A percentile compares a stretch with the other conserved stretches of the same genome.
phyloP scores from a whole-genome alignment of 2,113 vertebrate species.

The Ictalurus furcatus region DNA sequence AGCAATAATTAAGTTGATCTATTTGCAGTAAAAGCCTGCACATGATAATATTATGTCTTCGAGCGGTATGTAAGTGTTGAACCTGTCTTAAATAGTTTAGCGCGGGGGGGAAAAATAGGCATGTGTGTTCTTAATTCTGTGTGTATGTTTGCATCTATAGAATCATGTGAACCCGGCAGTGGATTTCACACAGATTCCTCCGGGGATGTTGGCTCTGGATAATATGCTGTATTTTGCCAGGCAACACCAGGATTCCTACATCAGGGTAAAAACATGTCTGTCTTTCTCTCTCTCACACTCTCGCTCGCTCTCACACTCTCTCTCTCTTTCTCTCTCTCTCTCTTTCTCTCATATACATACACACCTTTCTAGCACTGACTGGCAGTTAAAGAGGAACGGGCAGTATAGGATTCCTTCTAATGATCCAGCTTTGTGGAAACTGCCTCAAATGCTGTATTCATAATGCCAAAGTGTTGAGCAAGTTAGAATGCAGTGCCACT shows the following conservation, averaged over 20 bases:
- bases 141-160: slow-evolving; percentile 67
- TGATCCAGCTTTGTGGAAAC: not conserved
- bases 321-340: not conserved
- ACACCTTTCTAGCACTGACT: not conserved
- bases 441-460: not conserved
- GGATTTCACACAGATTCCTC: slow-evolving; percentile 98
- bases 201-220: slow-evolving; percentile 96
- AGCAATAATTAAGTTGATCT: not conserved
- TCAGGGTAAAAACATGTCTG: slow-evolving; percentile 80
- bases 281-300: not conserved
- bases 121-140: not conserved
- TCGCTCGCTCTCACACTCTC: not conserved
- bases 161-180: slow-evolving; percentile 98
- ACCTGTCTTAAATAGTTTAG: not conserved
- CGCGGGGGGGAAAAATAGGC: not conserved
- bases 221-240: slow-evolving; percentile 98
- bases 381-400: not conserved
- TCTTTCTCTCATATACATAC: not conserved
- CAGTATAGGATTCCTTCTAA: not conserved
- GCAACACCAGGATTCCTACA: slow-evolving; percentile 93
- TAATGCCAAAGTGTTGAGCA: not conserved
- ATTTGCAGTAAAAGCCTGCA: not conserved
- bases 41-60: not conserved
- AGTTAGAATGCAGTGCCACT: not conserved
- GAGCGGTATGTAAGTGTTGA: not conserved